A percentile compares a stretch with the other conserved stretches of the same genome.
These are phyloP conservation scores for Ciconia maguari DNA, from an alignment of 2,113 vertebrate species.

Conservation along the genomic window DNA sequence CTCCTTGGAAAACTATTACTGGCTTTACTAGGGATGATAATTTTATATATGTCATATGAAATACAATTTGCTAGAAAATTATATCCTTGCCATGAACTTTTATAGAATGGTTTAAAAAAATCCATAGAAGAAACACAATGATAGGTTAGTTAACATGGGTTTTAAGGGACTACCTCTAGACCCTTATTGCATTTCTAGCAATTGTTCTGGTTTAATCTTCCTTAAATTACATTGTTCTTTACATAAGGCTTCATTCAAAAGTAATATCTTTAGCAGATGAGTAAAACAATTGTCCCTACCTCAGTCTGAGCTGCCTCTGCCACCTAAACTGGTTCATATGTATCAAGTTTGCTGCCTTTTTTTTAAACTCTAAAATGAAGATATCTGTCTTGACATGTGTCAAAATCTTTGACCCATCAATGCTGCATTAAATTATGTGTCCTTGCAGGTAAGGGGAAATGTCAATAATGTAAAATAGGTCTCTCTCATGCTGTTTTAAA, in stretches of 20 bases:
- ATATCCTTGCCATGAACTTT: neutral
- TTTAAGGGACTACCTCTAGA: neutral
- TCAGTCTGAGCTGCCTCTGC: neutral
- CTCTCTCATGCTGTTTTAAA: conserved; percentile 2
- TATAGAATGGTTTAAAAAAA: neutral
- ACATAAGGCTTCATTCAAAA: neutral
- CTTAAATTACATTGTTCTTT: neutral
- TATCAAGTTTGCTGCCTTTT: neutral
- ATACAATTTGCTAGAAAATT: neutral
- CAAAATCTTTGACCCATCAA: conserved; percentile 39
- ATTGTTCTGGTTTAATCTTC: neutral
- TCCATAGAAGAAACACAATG: neutral
- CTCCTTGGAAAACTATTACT: neutral
- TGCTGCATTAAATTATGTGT: conserved; percentile 28
- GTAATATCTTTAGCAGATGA: neutral
- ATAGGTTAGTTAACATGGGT: neutral
- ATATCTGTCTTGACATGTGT: conserved; percentile 28
- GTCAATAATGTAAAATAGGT: conserved; percentile 27
- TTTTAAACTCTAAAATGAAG: neutral
- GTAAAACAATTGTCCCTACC: neutral
- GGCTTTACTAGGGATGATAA: neutral
- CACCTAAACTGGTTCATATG: neutral
- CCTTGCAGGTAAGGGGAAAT: conserved; percentile 31
- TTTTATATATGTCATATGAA: neutral
- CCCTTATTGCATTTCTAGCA: neutral